Percentiles rank a stretch among this genome's conserved stretches.
phyloP scores from a whole-genome alignment of 1,140 invertebrate genomes.

The Drosophila kikkawai region DNA sequence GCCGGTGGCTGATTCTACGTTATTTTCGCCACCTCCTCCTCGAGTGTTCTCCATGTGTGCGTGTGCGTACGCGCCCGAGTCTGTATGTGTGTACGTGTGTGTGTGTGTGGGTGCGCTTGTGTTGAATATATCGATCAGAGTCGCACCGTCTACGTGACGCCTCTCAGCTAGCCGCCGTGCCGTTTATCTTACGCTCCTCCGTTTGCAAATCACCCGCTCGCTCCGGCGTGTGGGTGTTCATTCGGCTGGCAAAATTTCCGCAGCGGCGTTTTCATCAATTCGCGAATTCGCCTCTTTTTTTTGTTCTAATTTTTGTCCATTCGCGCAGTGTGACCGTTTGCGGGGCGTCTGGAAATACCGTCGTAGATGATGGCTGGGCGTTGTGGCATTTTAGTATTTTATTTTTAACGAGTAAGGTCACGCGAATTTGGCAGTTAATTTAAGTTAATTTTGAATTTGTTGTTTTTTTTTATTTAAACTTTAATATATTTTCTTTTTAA shows the following conservation, averaged over 20 bases:
- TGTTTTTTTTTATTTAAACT: not conserved
- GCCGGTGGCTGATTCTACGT: slow-evolving; percentile 42
- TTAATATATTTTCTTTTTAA: too few species aligned
- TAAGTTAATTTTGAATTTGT: not conserved
- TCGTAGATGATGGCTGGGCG: not conserved
- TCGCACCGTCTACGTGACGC: slow-evolving; percentile 75
- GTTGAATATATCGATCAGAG: slow-evolving; percentile 75
- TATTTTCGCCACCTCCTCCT: slow-evolving; percentile 70
- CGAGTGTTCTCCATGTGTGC: slow-evolving; percentile 70
- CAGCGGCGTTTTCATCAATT: slow-evolving; percentile 36
- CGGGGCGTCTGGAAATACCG: not conserved
- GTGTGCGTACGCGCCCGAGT: slow-evolving; percentile 50
- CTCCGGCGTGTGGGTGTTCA: slow-evolving; percentile 53
- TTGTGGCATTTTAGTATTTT: slow-evolving; percentile 1
- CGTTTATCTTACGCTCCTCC: slow-evolving; percentile 50
- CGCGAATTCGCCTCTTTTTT: slow-evolving; percentile 32
- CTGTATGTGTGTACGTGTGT: slow-evolving; percentile 10
- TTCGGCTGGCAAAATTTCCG: slow-evolving; percentile 38
- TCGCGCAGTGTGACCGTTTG: slow-evolving; percentile 16
- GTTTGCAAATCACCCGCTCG: slow-evolving; percentile 37
- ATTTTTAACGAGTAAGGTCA: not conserved
- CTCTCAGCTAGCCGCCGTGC: slow-evolving; percentile 62
- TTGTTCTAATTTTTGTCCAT: slow-evolving; percentile 28
- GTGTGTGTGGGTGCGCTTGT: slow-evolving; percentile 39
- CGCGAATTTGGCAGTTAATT: not conserved